Evolutionary conservation across 2,888 invertebrate genomes (phyloP), one percentile per base, ranked within the genome.

Genomic region (Chaetogeoica ovagalla): DNA sequence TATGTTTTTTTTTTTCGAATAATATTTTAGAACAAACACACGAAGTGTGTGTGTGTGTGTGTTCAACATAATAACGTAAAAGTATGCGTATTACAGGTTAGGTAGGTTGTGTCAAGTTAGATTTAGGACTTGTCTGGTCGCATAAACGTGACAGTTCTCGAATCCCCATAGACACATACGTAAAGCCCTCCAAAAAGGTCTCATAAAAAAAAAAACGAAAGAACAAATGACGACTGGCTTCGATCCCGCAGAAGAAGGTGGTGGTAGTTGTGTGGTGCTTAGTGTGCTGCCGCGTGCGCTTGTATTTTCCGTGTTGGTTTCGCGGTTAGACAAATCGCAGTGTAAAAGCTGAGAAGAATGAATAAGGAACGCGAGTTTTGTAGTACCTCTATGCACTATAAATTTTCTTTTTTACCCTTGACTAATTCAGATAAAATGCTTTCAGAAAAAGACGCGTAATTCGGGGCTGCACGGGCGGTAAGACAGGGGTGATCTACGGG

Each of bases 351-450:
- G 30, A 30, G 23, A 43, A 75, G 39, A 66, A 57, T 65, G 19
- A 75, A 66, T 77, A 60, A 55, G 52, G 17, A 63, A 62, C 11
- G 19, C 9, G 2, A 30, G 23, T 59, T n/a, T n/a, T 23, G 48
- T n/a, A 30, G 30, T 30, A 30, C 30, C 30, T 30, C 15, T 74
- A 57, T 21, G 9, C 60, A 75, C 21, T 57, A 15, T 39, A 30
- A 30, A 57, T 57, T 65, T 77, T 69, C 17, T 77, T 76, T 77
- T 77, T 39, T 70, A 62, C 77, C 62, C 43, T 70, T 17, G 60
- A 69, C 70, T 79, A 79, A 79, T 79, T 79, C 70, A 63, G 77
- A 79, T 79, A 79, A 79, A 79, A 70, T 23, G 70, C 11, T 79
- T 39, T 15, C 1, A 13, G 77, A 39, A 37, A 48, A 70, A 55